Percentiles rank a stretch among this genome's conserved stretches.
Evolutionary conservation across 2,113 vertebrate genomes (phyloP).

Genomic region (Gallinago undulata): DNA sequence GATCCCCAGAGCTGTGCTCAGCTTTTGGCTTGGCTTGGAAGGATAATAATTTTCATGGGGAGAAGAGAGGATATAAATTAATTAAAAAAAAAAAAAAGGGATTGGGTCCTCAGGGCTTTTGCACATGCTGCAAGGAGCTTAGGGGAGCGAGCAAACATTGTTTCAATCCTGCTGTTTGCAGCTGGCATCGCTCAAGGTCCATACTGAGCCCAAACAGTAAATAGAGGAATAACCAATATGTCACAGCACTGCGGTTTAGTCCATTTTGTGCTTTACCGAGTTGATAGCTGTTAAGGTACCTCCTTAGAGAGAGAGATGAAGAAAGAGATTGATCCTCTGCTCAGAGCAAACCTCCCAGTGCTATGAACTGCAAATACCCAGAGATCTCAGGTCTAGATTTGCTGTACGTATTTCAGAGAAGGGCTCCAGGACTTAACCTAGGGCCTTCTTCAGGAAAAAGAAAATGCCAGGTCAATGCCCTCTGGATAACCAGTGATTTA

Average conservation of each 20-base stretch:
- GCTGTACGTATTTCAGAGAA: not conserved
- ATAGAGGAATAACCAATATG: not conserved
- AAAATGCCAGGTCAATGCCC: rapidly evolving
- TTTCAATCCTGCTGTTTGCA: not conserved
- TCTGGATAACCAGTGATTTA: not conserved
- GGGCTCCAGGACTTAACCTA: not conserved
- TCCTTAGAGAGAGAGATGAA: not conserved
- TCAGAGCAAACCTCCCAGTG: not conserved
- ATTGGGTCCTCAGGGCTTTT: not conserved
- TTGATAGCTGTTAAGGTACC: not conserved
- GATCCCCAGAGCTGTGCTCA: not conserved
- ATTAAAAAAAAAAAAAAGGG: not conserved
- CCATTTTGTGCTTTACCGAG: not conserved
- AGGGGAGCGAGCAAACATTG: rapidly evolving
- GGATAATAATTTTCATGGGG: not conserved
- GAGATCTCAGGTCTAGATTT: not conserved
- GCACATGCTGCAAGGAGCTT: not conserved
- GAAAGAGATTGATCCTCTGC: not conserved
- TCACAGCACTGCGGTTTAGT: not conserved
- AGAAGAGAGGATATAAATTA: not conserved
- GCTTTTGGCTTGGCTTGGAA: not conserved
- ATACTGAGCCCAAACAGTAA: not conserved
- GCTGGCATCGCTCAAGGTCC: not conserved
- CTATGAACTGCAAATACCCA: not conserved
- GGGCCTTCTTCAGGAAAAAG: not conserved